Base-by-base conservation (phyloP, 2,888 invertebrate species). In the Keiferia lycopersicella region DNA sequence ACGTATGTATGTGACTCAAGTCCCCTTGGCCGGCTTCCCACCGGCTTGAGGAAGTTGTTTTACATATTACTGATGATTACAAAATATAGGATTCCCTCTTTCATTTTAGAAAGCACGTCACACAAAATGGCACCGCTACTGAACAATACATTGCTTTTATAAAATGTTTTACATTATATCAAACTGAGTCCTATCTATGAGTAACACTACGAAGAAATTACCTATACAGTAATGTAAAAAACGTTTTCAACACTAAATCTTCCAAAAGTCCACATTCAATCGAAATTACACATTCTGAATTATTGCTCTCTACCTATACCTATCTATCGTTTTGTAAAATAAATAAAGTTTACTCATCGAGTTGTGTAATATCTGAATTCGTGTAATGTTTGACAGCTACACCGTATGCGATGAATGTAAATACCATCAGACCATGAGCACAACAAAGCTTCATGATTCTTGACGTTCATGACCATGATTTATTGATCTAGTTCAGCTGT, bases 41-140 rank as follows among this genome's bases (percentile, higher is more conserved):
- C 30, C n/a, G 56, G 8, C 30, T 34, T 34, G 6, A 16, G 56
- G 56, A 34, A 51, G 30, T 10, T 14, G 56, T n/a, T 14, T 30
- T 34, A 34, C 34, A 34, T 16, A 34, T 34, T 56, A 30, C 34
- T 20, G 51, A 51, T 18, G 18, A 51, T 51, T 51, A 51, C 20
- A 51, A 51, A 51, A 51, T 51, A 22, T 51, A 51, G 20, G 51
- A 51, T 51, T 51, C 12, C 51, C 51, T 59, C 45, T 45, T 60
- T 60, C 60, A 22, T 39, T 20, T 53, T 26, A n/a, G 72, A 71
- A 73, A 80, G 81, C 77, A 81, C 79, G 73, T 82, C 78, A 82
- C 81, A 79, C 77, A 75, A 79, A 86, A 89, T 88, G 87, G 88
- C 87, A 88, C 86, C 84, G 73, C 84, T 84, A 84, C 80, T 77